phyloP scores from a whole-genome alignment of 2,797 vertebrate genomes.

The Miichthys miiuy region DNA sequence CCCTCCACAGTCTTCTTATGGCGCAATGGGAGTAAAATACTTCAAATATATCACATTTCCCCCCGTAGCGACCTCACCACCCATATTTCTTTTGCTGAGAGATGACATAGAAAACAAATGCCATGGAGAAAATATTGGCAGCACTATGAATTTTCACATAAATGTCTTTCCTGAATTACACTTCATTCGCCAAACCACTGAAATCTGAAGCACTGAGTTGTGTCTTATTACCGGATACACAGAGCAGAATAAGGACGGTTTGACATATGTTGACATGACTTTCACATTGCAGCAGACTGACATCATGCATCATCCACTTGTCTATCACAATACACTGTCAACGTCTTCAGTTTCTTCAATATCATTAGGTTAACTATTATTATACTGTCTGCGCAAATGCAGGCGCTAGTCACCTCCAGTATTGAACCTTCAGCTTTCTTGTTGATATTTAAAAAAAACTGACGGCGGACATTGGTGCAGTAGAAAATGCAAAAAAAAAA shows the following conservation, averaged over 20 bases:
- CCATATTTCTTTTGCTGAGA: slow-evolving; percentile 18
- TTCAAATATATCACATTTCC: slow-evolving; percentile 41
- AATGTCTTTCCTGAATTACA: slow-evolving; percentile 30
- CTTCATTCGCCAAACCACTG: neutral
- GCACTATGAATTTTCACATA: slow-evolving; percentile 14
- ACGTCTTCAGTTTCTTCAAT: slow-evolving; percentile 16
- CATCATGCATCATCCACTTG: slow-evolving; percentile 1
- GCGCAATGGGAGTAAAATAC: slow-evolving; percentile 41
- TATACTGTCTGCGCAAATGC: neutral
- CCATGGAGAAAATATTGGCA: slow-evolving; percentile 24
- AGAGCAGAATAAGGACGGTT: slow-evolving; percentile 1
- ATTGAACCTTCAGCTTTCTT: slow-evolving; percentile 46
- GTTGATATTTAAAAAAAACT: slow-evolving; percentile 56
- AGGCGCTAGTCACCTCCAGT: slow-evolving; percentile 29
- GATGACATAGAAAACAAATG: slow-evolving; percentile 26
- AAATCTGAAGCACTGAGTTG: slow-evolving; percentile 18
- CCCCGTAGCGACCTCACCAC: slow-evolving; percentile 4
- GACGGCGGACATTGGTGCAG: slow-evolving; percentile 41
- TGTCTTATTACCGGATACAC: neutral
- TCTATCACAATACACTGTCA: neutral
- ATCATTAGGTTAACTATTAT: slow-evolving; percentile 10
- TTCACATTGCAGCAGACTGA: neutral
- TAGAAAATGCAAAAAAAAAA: slow-evolving; percentile 43
- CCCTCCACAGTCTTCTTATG: slow-evolving; percentile 32
- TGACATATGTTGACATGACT: neutral